Evolutionary conservation across 2,113 vertebrate genomes (phyloP).

Genomic region (Plecturocebus donacophilus): DNA sequence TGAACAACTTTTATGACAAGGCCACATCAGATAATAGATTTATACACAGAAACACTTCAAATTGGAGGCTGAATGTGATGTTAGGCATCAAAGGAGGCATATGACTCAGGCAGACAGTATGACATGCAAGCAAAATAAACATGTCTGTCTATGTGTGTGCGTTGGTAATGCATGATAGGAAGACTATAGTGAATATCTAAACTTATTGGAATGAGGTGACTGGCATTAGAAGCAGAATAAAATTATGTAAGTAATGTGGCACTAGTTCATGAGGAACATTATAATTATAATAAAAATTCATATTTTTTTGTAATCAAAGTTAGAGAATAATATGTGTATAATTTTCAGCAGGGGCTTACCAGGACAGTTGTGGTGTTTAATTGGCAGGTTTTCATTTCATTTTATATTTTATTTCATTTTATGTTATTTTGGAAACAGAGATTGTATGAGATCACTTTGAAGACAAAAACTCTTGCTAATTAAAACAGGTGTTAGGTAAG

Average conservation of each 20-base stretch:
- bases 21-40: background rate
- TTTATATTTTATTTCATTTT: too few species aligned
- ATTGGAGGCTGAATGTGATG: background rate
- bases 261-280: background rate
- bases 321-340: background rate
- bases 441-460: background rate
- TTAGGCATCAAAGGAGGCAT: background rate
- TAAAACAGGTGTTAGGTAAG: background rate
- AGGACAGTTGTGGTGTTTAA: background rate
- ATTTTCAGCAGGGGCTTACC: background rate
- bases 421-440: too few species aligned
- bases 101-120: background rate
- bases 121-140: background rate
- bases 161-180: background rate
- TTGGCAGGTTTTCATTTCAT: background rate
- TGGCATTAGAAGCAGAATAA: background rate
- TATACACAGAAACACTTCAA: background rate
- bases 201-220: background rate
- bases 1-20: background rate
- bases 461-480: background rate
- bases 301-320: background rate
- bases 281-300: background rate
- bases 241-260: background rate
- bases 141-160: background rate
- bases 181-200: background rate